Base-by-base conservation (phyloP, 1,140 invertebrate genomes). In the Ceratoteleas bidentatus region DNA sequence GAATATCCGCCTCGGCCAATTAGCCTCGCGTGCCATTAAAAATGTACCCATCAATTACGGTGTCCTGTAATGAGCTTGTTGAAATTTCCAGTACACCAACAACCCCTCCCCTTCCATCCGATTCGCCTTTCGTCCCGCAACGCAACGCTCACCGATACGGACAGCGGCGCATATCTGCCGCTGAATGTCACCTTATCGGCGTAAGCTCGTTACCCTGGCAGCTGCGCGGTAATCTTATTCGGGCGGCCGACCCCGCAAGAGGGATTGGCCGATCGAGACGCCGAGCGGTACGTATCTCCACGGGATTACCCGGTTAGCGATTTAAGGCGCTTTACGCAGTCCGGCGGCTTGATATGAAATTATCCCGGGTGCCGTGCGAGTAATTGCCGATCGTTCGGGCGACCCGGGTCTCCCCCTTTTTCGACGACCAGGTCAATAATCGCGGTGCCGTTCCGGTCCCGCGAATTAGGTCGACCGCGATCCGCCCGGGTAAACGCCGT, bases 171-270 rank as follows among this genome's bases (percentile, higher is more conserved):
- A 60, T 70, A 61, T 78, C 60, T 70, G 13, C 32, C 53, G 38
- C 15, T 40, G 14, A 77, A 47, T 61, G 56, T 78, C 56, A 76
- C 70, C 76, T 73, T 69, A 53, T 68, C 43, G 40, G 50, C 40
- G 64, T 72, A 65, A 78, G 61, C 70, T 79, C 49, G 66, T 79
- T 81, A 75, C 13, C 62, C 62, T 68, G 69, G 52, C 50, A 69
- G 57, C 13, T 77, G 79, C 40, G 68, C 66, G 58, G 53, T 79
- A 81, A 85, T 84, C 81, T 84, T 80, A 84, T 82, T 82, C 52
- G 43, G 61, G 45, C 61, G 84, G 74, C 75, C 72, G 78, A 74
- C 70, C 24, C 24, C 70, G 14, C 58, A 81, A 81, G 66, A 76
- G 68, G 72, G 72, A 72, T 77, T 80, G 73, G 73, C 57, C 64